Evolutionary conservation across 2,888 invertebrate genomes (phyloP).

Genomic region (Autographa gamma): DNA sequence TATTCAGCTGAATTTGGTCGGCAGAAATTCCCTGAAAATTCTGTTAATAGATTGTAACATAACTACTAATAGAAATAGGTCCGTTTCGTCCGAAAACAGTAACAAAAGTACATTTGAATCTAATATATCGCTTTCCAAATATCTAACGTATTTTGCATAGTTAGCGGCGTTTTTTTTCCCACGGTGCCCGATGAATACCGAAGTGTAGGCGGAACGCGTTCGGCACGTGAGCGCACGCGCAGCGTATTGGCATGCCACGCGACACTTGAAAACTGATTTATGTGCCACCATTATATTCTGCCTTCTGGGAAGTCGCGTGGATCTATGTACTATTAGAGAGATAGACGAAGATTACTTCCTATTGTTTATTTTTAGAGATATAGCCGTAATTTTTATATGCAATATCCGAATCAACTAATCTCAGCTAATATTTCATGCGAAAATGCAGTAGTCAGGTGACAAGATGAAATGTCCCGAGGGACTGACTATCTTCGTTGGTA

Average conservation of each 20-base stretch:
- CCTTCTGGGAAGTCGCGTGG: slow-evolving; percentile 30
- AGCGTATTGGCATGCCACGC: slow-evolving; percentile 64
- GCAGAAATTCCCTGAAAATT: no score
- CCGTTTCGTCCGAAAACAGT: no score
- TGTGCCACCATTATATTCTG: slow-evolving; percentile 34
- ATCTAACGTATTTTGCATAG: slow-evolving; percentile 36
- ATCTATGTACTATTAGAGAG: neutral
- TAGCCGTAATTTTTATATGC: no score
- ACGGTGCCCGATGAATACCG: slow-evolving; percentile 48
- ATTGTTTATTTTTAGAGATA: no score
- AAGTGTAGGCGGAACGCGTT: slow-evolving; percentile 51
- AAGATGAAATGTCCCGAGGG: no score
- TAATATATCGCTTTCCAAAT: slow-evolving; percentile 44
- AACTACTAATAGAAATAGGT: neutral
- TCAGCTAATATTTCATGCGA: no score
- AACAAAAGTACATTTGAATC: neutral
- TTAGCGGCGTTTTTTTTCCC: slow-evolving; percentile 43
- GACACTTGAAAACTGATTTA: slow-evolving; percentile 55
- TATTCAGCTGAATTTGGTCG: no score
- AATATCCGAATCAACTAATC: no score
- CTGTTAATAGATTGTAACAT: no score
- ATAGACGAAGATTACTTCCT: neutral
- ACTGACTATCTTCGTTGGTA: no score
- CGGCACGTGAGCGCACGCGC: slow-evolving; percentile 54
- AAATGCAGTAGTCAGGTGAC: no score